These are phyloP conservation scores for Paguma larvata DNA, from an alignment of 2,797 vertebrate genomes.

Conservation along the genomic window DNA sequence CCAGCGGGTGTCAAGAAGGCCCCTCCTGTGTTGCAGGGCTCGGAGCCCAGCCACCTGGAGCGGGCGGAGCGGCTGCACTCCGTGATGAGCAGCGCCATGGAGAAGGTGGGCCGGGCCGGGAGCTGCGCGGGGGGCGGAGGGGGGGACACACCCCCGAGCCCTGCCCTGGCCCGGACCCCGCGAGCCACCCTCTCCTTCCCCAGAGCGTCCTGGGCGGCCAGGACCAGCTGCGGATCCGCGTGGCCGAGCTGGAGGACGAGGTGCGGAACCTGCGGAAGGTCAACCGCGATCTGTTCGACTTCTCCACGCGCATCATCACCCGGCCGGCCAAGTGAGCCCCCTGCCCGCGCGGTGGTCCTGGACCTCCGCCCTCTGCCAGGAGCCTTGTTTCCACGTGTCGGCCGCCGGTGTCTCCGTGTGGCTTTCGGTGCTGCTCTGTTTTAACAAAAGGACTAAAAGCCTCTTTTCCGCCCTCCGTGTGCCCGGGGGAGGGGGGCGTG, in stretches of 20 bases:
- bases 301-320: constrained; percentile 95
- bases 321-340: constrained; percentile 89
- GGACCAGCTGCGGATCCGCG: constrained; percentile 94
- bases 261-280: constrained; percentile 95
- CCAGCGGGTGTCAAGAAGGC: background rate
- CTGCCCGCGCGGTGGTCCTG: background rate
- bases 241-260: constrained; percentile 96
- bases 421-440: background rate
- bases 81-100: constrained; percentile 91
- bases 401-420: background rate
- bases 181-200: no score
- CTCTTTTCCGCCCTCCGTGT: background rate
- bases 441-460: background rate
- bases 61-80: constrained; percentile 91
- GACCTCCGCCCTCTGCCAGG: no score
- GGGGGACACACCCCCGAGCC: fast-evolving
- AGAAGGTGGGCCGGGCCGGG: constrained; percentile 90
- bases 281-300: constrained; percentile 97
- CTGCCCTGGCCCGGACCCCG: background rate
- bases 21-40: constrained; percentile 87
- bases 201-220: constrained; percentile 95
- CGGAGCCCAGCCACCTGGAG: constrained; percentile 92
- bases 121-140: fast-evolving
- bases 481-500: background rate
- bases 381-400: fast-evolving